A percentile compares a stretch with the other conserved stretches of the same genome.
Conservation (phyloP, 2,113 vertebrate genomes). For the Clupea harengus region DNA sequence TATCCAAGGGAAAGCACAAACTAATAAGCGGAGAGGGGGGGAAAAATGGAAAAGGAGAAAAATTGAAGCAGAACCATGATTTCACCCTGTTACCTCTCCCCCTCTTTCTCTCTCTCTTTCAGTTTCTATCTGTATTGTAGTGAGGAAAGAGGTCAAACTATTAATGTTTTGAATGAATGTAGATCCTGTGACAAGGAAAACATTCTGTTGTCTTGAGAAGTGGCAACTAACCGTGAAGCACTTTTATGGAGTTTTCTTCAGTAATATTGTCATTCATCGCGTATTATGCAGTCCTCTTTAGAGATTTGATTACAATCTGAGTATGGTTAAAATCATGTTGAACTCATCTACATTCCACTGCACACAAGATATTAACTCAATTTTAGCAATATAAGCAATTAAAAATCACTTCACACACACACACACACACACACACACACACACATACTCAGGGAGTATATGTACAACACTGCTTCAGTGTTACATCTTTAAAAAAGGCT, state of each 20-base stretch:
- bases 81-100: background rate
- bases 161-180: background rate
- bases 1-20: constrained; percentile 26
- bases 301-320: background rate
- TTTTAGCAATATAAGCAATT: background rate
- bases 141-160: constrained; percentile 23
- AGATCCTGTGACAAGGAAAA: background rate
- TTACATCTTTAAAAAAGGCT: background rate
- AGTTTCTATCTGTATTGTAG: background rate
- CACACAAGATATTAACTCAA: background rate
- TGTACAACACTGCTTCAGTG: background rate
- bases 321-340: background rate
- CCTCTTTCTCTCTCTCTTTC: background rate
- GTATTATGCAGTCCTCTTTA: background rate
- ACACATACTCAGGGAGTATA: background rate
- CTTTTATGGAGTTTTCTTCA: no score
- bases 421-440: background rate
- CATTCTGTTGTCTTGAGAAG: background rate
- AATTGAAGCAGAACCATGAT: constrained; percentile 20
- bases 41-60: constrained; percentile 11
- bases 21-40: constrained; percentile 29
- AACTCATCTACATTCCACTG: background rate
- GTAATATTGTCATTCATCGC: background rate
- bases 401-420: background rate
- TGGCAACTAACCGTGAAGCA: background rate